These are phyloP conservation scores for Trematomus bernacchii DNA, from an alignment of 2,797 vertebrate genomes.

Conservation along the genomic window DNA sequence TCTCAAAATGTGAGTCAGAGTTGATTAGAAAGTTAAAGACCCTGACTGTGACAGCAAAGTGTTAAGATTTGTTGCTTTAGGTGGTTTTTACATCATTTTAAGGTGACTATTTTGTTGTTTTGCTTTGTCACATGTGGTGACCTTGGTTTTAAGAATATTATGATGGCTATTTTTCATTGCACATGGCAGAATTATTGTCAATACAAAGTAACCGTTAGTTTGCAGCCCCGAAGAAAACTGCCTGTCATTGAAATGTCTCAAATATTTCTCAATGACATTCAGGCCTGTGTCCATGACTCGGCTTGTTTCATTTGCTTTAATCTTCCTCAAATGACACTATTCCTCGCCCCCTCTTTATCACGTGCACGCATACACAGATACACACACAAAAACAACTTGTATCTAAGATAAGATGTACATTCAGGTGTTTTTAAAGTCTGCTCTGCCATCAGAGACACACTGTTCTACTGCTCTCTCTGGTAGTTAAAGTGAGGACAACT, in stretches of 20 bases:
- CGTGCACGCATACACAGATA: too few species aligned
- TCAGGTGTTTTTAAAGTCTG: conserved; percentile 4
- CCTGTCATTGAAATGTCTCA: not conserved
- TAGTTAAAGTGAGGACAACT: conserved; percentile 16
- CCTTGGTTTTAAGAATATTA: not conserved
- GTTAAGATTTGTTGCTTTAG: not conserved
- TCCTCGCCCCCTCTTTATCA: not conserved
- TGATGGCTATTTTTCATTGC: not conserved
- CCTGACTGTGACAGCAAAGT: not conserved
- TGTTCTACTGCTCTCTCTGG: not conserved
- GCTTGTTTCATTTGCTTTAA: not conserved
- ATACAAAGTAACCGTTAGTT: not conserved
- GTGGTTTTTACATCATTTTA: not conserved
- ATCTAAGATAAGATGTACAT: not conserved
- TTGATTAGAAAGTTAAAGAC: not conserved
- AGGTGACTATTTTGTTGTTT: not conserved
- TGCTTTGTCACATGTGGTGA: not conserved
- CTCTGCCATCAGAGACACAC: not conserved
- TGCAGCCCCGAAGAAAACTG: not conserved
- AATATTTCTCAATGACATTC: not conserved
- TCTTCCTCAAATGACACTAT: not conserved
- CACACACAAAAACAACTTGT: conserved; percentile 2
- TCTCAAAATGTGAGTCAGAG: too few species aligned
- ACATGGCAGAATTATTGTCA: too few species aligned
- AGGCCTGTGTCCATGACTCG: not conserved